Percentiles rank a stretch among this genome's conserved stretches.
Conservation (phyloP, 2,888 invertebrate species). For the Microctonus hyperodae region DNA sequence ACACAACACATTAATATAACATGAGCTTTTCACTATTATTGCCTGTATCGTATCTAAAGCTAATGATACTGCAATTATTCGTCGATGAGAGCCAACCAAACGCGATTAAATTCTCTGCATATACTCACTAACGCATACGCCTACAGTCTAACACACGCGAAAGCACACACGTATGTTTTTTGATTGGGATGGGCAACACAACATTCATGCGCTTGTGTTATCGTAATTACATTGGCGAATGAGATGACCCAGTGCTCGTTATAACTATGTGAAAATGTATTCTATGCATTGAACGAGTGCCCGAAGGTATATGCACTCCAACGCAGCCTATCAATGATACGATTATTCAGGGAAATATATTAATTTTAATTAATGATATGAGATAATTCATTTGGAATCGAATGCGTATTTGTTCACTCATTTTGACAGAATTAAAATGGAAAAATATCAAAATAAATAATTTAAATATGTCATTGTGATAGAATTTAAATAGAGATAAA, state of each 20-base stretch:
- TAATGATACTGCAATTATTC: constrained; percentile 35
- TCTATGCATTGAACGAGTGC: too few species aligned
- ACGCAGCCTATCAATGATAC: neutral
- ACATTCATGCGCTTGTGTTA: neutral
- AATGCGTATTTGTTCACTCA: too few species aligned
- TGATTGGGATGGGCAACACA: neutral
- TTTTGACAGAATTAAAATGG: too few species aligned
- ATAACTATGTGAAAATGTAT: neutral
- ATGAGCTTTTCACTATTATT: neutral
- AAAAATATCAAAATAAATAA: neutral
- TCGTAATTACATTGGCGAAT: constrained; percentile 1
- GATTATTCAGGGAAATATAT: neutral
- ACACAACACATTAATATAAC: too few species aligned
- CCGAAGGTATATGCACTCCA: too few species aligned
- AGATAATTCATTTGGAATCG: neutral
- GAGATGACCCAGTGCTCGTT: neutral
- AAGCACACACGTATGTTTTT: neutral
- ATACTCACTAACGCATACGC: neutral
- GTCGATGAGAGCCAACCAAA: constrained; percentile 29
- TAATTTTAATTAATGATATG: neutral
- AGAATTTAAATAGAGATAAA: too few species aligned
- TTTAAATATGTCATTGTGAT: neutral
- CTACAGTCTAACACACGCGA: neutral
- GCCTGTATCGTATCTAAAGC: neutral
- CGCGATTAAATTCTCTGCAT: constrained; percentile 28